A percentile compares a stretch with the other conserved stretches of the same genome.
Evolutionary conservation across 2,113 vertebrate genomes (phyloP).

Genomic region (Antechinus flavipes): DNA sequence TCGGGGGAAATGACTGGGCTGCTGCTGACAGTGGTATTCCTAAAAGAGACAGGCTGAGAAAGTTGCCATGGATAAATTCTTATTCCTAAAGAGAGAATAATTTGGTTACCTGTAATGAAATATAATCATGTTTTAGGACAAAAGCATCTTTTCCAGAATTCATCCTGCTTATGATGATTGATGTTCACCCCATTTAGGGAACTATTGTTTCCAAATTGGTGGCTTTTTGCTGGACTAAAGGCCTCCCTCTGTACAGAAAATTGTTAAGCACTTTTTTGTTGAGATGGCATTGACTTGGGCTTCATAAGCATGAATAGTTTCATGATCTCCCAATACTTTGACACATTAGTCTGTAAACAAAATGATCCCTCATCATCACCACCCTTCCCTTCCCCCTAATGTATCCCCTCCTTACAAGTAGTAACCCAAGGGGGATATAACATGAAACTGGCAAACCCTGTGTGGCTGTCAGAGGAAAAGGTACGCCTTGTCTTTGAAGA

Average conservation of each 20-base stretch:
- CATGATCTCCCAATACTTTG: neutral
- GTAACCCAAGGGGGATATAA: neutral
- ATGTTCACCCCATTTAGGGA: neutral
- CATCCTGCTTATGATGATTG: neutral
- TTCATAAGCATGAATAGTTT: neutral
- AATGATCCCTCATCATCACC: neutral
- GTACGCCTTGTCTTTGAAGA: neutral
- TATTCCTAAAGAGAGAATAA: neutral
- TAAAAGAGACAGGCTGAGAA: neutral
- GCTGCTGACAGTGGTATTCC: neutral
- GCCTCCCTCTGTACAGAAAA: neutral
- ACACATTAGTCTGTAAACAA: neutral
- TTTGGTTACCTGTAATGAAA: neutral
- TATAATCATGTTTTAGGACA: neutral
- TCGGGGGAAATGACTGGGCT: neutral
- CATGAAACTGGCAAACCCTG: neutral
- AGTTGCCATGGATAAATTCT: neutral
- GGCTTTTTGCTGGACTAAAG: neutral
- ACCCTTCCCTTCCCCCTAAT: too few species aligned
- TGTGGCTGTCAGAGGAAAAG: neutral
- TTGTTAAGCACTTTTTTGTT: too few species aligned
- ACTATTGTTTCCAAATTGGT: neutral
- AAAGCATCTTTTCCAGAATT: neutral
- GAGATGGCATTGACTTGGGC: neutral
- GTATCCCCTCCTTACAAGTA: too few species aligned